Percentiles rank a stretch among this genome's conserved stretches.
phyloP scores from a whole-genome alignment of 2,888 invertebrate species.

The Eupelmus urozonus region DNA sequence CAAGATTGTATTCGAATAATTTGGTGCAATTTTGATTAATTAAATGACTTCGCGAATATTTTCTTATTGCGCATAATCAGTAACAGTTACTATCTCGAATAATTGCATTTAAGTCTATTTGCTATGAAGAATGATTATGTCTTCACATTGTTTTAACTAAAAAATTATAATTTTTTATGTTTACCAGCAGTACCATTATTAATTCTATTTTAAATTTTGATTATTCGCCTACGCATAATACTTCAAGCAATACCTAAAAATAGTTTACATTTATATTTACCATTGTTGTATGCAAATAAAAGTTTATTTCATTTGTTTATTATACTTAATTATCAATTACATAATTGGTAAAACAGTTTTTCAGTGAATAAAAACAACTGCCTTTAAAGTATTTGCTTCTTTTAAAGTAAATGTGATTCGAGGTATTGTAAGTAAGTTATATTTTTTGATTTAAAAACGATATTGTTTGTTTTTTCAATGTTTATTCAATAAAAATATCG shows the following conservation, averaged over 20 bases:
- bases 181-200: too few species aligned
- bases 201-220: too few species aligned
- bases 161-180: too few species aligned
- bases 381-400: too few species aligned
- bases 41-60: constrained; percentile 22
- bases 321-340: neutral
- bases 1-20: constrained; percentile 3
- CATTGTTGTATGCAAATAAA: too few species aligned
- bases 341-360: neutral
- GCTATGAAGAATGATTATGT: too few species aligned
- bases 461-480: constrained; percentile 19
- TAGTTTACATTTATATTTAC: too few species aligned
- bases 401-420: too few species aligned
- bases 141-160: too few species aligned
- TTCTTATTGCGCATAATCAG: constrained; percentile 7
- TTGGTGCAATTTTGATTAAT: constrained; percentile 24
- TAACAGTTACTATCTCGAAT: constrained; percentile 18
- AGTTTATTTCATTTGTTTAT: neutral
- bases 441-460: neutral
- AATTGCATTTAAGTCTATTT: constrained; percentile 27
- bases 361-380: neutral
- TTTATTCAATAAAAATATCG: constrained; percentile 13
- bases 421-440: constrained; percentile 35
- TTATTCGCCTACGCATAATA: too few species aligned
- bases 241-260: too few species aligned